Evolutionary conservation across 35 echinoderm and acorn worm species (phyloP).

Genomic region (Lytechinus pictus): DNA sequence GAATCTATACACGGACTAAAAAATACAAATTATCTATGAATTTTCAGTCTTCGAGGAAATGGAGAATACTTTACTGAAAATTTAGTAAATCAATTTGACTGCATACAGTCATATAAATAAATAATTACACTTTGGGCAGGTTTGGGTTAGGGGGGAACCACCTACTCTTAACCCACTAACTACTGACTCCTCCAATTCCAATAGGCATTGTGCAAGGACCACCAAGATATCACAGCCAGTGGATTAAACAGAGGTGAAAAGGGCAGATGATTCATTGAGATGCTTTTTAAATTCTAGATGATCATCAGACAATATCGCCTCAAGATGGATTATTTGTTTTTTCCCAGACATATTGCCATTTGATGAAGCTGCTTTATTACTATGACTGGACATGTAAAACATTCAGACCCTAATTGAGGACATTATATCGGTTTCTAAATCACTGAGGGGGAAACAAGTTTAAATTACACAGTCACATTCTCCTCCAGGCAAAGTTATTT

Average conservation of each 20-base stretch:
- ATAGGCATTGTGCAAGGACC: too few relatives aligned
- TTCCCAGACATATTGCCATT: neutral
- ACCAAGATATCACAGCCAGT: too few relatives aligned
- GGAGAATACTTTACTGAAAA: too few relatives aligned
- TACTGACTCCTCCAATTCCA: too few relatives aligned
- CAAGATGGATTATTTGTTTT: neutral
- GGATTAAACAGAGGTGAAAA: neutral
- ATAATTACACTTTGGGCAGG: too few relatives aligned
- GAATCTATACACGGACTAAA: neutral
- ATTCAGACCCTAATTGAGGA: neutral
- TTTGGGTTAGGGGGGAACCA: too few relatives aligned
- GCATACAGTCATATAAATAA: too few relatives aligned
- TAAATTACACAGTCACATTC: neutral
- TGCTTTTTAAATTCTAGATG: neutral
- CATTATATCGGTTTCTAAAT: neutral
- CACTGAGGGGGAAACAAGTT: neutral
- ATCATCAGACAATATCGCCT: neutral
- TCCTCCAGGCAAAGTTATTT: neutral
- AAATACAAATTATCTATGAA: neutral
- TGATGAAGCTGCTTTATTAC: neutral
- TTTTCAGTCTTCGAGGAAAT: neutral
- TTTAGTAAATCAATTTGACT: too few relatives aligned
- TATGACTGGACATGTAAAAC: constrained; percentile 2
- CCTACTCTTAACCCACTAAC: too few relatives aligned
- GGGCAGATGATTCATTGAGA: neutral